phyloP scores from a whole-genome alignment of 2,797 vertebrate genomes.

The Acrocephalus scirpaceus region DNA sequence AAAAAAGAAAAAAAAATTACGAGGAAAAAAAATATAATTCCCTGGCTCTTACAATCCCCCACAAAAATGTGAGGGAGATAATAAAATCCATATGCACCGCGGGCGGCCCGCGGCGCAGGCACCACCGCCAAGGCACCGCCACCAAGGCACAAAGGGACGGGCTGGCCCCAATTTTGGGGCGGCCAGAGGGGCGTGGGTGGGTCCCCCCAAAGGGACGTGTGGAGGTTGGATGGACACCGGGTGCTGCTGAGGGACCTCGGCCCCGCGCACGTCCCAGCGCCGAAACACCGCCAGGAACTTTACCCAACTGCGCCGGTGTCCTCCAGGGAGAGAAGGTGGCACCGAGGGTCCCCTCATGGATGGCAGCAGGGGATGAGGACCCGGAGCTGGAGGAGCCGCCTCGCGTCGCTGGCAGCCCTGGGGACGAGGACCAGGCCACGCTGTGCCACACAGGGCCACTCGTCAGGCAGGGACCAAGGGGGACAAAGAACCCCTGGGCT shows the following conservation, averaged over 20 bases:
- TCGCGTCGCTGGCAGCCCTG: fast-evolving
- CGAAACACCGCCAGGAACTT: neutral
- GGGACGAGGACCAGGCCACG: neutral
- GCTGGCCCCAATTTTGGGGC: neutral
- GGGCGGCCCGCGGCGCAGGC: slow-evolving; percentile 6
- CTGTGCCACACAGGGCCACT: neutral
- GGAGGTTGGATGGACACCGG: fast-evolving
- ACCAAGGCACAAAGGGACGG: neutral
- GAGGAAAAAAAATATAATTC: neutral
- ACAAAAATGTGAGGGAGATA: slow-evolving; percentile 66
- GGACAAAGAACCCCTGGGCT: neutral
- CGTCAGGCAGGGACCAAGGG: fast-evolving
- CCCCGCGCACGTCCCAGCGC: fast-evolving
- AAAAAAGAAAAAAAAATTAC: neutral
- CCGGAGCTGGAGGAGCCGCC: neutral
- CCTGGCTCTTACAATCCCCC: slow-evolving; percentile 44
- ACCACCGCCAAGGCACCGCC: neutral
- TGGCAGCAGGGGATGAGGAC: neutral
- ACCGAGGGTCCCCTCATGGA: neutral
- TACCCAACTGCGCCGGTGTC: neutral
- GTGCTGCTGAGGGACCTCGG: neutral
- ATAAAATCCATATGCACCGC: slow-evolving; percentile 54
- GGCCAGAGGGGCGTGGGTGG: fast-evolving
- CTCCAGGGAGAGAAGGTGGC: neutral
- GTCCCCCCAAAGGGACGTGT: fast-evolving